phyloP scores from a whole-genome alignment of 2,888 invertebrate species.

The Crocallis elinguaria region DNA sequence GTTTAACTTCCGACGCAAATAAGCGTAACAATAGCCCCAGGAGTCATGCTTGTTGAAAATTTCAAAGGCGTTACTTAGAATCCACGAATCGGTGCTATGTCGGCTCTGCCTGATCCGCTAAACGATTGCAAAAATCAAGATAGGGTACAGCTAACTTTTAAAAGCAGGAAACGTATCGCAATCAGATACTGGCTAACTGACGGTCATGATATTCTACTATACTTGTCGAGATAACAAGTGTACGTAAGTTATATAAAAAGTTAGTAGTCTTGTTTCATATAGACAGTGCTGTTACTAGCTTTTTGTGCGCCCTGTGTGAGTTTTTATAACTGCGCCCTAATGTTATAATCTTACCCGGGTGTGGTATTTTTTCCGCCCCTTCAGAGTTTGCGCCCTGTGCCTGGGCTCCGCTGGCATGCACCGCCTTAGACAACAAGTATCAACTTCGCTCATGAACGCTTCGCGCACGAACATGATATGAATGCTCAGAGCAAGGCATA shows the following conservation, averaged over 20 bases:
- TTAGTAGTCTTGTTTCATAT: background rate
- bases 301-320: too few relatives aligned
- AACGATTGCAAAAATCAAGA: conserved; percentile 29
- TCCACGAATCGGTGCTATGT: conserved; percentile 4
- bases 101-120: conserved; percentile 15
- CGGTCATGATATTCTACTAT: conserved; percentile 18
- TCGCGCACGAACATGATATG: too few relatives aligned
- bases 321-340: too few relatives aligned
- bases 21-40: background rate
- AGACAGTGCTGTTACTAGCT: background rate
- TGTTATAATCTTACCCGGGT: too few relatives aligned
- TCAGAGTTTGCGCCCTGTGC: too few relatives aligned
- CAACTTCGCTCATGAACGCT: too few relatives aligned
- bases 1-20: background rate
- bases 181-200: conserved; percentile 16
- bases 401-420: too few relatives aligned
- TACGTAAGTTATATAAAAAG: conserved; percentile 1
- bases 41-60: conserved; percentile 4
- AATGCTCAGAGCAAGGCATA: too few relatives aligned
- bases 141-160: conserved; percentile 11
- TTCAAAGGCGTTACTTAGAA: conserved; percentile 8
- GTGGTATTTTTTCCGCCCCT: too few relatives aligned
- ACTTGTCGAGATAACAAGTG: conserved; percentile 10
- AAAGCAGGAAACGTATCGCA: conserved; percentile 24
- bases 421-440: too few relatives aligned